phyloP scores from a whole-genome alignment of 2,113 vertebrate genomes.

The Pseudopipra pipra region DNA sequence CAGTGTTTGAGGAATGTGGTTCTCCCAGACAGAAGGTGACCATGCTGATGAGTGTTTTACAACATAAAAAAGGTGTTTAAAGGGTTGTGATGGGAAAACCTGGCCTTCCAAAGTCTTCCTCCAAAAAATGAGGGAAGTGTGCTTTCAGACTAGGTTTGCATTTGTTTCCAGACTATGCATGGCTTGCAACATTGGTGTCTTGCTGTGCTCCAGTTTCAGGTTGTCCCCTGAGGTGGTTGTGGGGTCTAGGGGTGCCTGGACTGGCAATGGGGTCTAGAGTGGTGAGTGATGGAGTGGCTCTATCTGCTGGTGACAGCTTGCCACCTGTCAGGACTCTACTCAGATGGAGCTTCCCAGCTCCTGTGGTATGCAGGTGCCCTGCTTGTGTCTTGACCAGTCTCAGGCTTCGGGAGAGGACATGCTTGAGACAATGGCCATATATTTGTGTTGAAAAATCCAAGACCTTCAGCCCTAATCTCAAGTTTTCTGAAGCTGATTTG shows the following conservation, averaged over 20 bases:
- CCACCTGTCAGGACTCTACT: background rate
- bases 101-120: background rate
- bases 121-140: background rate
- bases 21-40: background rate
- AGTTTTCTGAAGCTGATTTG: background rate
- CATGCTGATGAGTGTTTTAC: background rate
- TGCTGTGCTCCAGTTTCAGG: background rate
- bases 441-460: background rate
- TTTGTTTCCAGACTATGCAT: background rate
- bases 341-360: background rate
- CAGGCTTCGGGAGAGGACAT: background rate
- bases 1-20: background rate
- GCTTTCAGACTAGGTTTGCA: background rate
- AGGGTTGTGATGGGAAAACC: background rate
- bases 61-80: background rate
- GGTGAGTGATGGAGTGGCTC: background rate
- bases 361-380: background rate
- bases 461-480: background rate
- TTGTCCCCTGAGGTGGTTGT: background rate
- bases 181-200: background rate
- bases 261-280: background rate
- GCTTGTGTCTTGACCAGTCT: background rate
- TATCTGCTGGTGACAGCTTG: accelerated
- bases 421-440: background rate
- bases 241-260: background rate